Evolutionary conservation across 1,140 invertebrate genomes (phyloP).

Genomic region (Nomia melanderi): DNA sequence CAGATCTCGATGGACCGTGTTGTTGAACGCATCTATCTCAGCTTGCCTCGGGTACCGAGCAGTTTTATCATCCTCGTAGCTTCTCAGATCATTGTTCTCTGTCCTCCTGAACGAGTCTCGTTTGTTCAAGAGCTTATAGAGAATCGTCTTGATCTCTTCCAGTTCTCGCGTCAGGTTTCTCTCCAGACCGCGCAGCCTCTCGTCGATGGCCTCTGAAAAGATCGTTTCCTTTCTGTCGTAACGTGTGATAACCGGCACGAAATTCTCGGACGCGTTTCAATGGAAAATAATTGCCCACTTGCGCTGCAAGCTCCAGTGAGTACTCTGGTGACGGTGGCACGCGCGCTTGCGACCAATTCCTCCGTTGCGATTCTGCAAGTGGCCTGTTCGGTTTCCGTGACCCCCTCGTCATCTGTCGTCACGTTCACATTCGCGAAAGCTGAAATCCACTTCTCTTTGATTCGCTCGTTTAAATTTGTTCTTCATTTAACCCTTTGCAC

Average conservation of each 20-base stretch:
- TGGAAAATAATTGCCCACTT: conserved; percentile 64
- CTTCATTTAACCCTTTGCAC: no score
- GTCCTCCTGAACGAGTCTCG: neutral
- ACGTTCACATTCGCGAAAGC: conserved; percentile 39
- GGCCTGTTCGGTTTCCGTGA: conserved; percentile 74
- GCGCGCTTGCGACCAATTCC: conserved; percentile 78
- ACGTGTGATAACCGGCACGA: neutral
- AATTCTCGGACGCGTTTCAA: neutral
- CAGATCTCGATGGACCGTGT: conserved; percentile 45
- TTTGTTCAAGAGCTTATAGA: conserved; percentile 20
- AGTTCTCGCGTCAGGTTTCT: conserved; percentile 50
- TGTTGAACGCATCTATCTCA: conserved; percentile 63
- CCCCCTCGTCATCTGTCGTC: conserved; percentile 60
- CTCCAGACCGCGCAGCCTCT: conserved; percentile 61
- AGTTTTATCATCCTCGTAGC: neutral
- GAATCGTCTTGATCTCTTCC: conserved; percentile 44
- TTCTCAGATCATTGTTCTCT: conserved; percentile 7
- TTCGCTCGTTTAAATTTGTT: no score
- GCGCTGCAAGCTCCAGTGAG: conserved; percentile 79
- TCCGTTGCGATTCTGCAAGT: conserved; percentile 78
- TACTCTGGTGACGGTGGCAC: conserved; percentile 77
- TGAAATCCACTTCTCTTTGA: conserved; percentile 29
- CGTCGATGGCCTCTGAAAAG: conserved; percentile 64
- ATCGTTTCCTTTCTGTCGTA: neutral
- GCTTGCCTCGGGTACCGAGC: conserved; percentile 44